phyloP scores from a whole-genome alignment of 2,113 vertebrate species.

The Natator depressus region DNA sequence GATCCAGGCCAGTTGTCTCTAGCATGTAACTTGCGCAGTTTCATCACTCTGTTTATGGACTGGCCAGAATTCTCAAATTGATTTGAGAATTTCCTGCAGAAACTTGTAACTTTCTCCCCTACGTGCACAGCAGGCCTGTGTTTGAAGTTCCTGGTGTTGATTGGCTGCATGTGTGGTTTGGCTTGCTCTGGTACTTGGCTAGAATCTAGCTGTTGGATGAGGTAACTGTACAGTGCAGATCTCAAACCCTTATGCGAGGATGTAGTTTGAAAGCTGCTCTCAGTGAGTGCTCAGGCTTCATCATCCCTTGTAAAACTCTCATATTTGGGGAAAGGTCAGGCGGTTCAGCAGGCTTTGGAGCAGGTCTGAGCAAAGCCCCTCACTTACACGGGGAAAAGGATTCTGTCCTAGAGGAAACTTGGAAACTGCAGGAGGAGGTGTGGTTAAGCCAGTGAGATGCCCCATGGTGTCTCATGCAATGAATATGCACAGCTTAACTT shows the following conservation, averaged over 20 bases:
- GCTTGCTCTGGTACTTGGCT: not conserved
- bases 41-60: not conserved
- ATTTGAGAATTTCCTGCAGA: not conserved
- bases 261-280: not conserved
- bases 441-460: not conserved
- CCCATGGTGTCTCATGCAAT: not conserved
- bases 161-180: not conserved
- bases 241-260: not conserved
- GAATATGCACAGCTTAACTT: not conserved
- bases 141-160: not conserved
- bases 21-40: not conserved
- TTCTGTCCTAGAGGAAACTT: not conserved
- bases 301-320: not conserved
- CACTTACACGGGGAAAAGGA: not conserved
- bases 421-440: not conserved
- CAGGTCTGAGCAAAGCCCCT: not conserved
- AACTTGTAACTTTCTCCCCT: not conserved
- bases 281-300: not conserved
- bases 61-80: not conserved
- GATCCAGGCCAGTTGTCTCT: not conserved
- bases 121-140: not conserved
- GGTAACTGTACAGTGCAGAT: not conserved
- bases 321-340: not conserved
- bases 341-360: not conserved
- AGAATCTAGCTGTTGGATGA: not conserved